Evolutionary conservation across 2,888 invertebrate genomes (phyloP).

Genomic region (Coleophora flavipennella): DNA sequence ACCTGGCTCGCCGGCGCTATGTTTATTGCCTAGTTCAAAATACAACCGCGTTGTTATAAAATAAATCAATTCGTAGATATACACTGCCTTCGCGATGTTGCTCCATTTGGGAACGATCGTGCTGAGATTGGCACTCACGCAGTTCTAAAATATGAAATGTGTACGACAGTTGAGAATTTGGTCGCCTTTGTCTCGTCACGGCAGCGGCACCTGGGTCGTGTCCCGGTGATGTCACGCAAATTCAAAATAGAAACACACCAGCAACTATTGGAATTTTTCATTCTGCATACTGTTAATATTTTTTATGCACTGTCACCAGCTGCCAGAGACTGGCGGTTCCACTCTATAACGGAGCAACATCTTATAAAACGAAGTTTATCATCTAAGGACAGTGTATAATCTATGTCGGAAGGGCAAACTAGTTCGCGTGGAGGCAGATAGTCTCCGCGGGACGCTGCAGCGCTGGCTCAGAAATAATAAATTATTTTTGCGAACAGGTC

Average conservation of each 20-base stretch:
- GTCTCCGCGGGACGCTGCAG: constrained; percentile 20
- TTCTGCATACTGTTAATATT: too few species aligned
- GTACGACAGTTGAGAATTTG: constrained; percentile 15
- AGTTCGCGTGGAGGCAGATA: constrained; percentile 6
- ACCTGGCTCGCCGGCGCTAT: constrained; percentile 31
- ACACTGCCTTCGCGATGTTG: constrained; percentile 33
- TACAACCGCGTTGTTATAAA: constrained; percentile 31
- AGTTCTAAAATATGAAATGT: constrained; percentile 6
- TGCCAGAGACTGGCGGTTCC: not conserved
- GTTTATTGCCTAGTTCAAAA: constrained; percentile 45
- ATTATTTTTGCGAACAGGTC: constrained; percentile 36
- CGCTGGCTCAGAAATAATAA: constrained; percentile 22
- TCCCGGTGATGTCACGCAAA: not conserved
- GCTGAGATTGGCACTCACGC: constrained; percentile 12
- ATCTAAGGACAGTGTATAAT: not conserved
- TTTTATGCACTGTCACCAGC: not conserved
- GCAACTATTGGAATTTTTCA: too few species aligned
- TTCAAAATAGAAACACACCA: not conserved
- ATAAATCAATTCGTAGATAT: constrained; percentile 52
- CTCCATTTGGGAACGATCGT: constrained; percentile 17
- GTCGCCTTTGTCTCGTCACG: constrained; percentile 1
- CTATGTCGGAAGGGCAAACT: not conserved
- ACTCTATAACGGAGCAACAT: not conserved
- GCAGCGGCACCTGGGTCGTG: not conserved
- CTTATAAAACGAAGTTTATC: not conserved